phyloP scores from a whole-genome alignment of 2,888 invertebrate genomes.

The Trisateles emortualis region DNA sequence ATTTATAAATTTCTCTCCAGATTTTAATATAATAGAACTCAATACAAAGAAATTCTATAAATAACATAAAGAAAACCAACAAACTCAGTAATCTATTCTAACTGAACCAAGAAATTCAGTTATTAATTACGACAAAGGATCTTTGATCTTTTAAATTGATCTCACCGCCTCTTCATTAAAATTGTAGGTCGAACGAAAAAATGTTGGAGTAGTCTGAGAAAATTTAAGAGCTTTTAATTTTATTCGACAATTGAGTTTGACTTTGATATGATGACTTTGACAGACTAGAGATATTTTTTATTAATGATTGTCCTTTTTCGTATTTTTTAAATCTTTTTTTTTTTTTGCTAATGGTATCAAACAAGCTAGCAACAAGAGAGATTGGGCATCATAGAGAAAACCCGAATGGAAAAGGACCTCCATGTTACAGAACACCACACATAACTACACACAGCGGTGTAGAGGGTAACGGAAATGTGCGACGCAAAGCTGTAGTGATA shows the following conservation, averaged over 20 bases:
- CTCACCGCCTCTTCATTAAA: slow-evolving; percentile 29
- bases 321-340: too few species aligned
- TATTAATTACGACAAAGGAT: slow-evolving; percentile 35
- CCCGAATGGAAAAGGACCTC: too few species aligned
- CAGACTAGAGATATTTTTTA: neutral
- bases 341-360: too few species aligned
- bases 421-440: too few species aligned
- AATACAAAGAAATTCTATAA: slow-evolving; percentile 10
- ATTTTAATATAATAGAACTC: too few species aligned
- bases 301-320: neutral
- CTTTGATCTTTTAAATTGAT: slow-evolving; percentile 41
- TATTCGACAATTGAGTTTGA: neutral
- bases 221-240: slow-evolving; percentile 13
- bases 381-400: too few species aligned
- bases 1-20: too few species aligned
- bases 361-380: too few species aligned
- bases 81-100: slow-evolving; percentile 16
- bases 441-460: too few species aligned
- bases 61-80: neutral
- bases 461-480: too few species aligned
- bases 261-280: neutral
- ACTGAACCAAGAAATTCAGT: slow-evolving; percentile 17
- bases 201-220: slow-evolving; percentile 8
- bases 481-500: too few species aligned
- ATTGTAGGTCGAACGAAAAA: slow-evolving; percentile 17